Conservation (phyloP, 2,888 invertebrate genomes). For the Hemistola chrysoprasaria region DNA sequence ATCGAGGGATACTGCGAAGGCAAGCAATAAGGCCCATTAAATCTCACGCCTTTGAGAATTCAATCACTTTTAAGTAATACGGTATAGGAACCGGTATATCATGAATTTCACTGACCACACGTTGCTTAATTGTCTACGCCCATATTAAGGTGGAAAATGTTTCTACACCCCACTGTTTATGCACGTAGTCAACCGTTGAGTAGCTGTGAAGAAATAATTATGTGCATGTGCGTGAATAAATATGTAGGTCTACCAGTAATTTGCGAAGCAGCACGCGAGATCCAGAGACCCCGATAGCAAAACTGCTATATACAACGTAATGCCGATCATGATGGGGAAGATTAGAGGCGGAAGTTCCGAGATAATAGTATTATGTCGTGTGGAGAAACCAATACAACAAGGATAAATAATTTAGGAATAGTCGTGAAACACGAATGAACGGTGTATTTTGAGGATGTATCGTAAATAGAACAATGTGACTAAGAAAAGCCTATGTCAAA, state of each 20-base stretch:
- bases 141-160: conserved; percentile 12
- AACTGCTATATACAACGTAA: conserved; percentile 6
- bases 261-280: conserved; percentile 26
- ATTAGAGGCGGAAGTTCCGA: background rate
- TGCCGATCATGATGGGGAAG: background rate
- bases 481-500: background rate
- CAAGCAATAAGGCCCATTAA: too few relatives aligned
- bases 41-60: conserved; percentile 1
- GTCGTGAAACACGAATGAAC: too few relatives aligned
- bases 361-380: too few relatives aligned
- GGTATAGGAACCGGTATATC: background rate
- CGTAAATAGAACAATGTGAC: too few relatives aligned
- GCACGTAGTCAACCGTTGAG: conserved; percentile 26
- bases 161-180: conserved; percentile 27
- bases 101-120: background rate
- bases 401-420: too few relatives aligned
- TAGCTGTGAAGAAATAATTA: conserved; percentile 31
- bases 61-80: background rate
- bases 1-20: too few relatives aligned
- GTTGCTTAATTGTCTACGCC: conserved; percentile 1
- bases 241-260: conserved; percentile 30
- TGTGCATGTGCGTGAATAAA: conserved; percentile 30
- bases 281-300: conserved; percentile 18
- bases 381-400: too few relatives aligned
- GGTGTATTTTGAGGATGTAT: too few relatives aligned